Conservation (phyloP, 2,888 invertebrate species). For the Petrolisthes manimaculis region DNA sequence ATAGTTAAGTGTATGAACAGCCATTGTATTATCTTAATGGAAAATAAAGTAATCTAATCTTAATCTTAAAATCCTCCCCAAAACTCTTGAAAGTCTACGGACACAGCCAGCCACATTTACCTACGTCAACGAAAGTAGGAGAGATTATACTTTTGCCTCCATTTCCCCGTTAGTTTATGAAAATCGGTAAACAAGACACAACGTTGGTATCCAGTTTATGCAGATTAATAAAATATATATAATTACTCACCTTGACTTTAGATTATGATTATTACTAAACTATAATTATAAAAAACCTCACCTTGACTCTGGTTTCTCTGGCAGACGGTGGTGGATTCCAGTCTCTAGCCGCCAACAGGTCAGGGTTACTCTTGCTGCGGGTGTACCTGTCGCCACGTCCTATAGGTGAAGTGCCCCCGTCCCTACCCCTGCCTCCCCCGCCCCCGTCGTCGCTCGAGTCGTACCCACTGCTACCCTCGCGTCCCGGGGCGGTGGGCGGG, state of each 20-base stretch:
- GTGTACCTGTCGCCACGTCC: slow-evolving; percentile 64
- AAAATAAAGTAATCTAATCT: too few relatives aligned
- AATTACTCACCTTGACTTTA: slow-evolving; percentile 29
- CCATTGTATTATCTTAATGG: too few relatives aligned
- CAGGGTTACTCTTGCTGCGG: slow-evolving; percentile 67
- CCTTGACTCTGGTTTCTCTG: slow-evolving; percentile 39
- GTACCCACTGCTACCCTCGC: slow-evolving; percentile 92
- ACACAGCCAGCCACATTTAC: too few relatives aligned
- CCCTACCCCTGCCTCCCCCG: slow-evolving; percentile 67
- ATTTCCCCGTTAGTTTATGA: too few relatives aligned
- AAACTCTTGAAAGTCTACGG: too few relatives aligned
- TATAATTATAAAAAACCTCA: neutral
- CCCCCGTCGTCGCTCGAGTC: slow-evolving; percentile 84
- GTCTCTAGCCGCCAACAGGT: slow-evolving; percentile 66
- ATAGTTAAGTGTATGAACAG: too few relatives aligned
- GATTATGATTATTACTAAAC: too few relatives aligned
- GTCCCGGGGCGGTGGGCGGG: slow-evolving; percentile 78
- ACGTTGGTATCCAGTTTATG: neutral
- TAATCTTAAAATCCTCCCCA: too few relatives aligned
- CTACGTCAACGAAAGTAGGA: too few relatives aligned
- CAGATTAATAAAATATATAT: neutral
- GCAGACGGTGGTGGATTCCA: slow-evolving; percentile 44
- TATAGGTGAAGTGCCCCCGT: slow-evolving; percentile 51
- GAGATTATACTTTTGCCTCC: too few relatives aligned
- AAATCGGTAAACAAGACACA: too few relatives aligned